phyloP scores from a whole-genome alignment of 2,888 invertebrate species.

The Xestia rhomboidea region DNA sequence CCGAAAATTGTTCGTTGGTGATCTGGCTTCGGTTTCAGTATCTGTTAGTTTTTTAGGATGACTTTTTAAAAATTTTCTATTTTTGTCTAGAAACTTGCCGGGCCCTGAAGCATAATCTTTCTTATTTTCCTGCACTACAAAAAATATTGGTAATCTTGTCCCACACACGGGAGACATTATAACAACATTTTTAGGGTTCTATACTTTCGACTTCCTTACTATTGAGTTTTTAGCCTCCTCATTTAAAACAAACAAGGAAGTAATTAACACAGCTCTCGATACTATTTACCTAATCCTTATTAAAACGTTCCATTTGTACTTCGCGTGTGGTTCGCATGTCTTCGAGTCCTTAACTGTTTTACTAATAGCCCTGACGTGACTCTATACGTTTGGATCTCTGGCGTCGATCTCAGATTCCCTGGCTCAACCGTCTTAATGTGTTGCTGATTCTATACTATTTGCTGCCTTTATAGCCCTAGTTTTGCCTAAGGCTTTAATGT shows the following conservation, averaged over 20 bases:
- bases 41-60: neutral
- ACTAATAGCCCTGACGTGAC: constrained; percentile 87
- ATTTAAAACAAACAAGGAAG: constrained; percentile 10
- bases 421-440: constrained; percentile 77
- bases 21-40: neutral
- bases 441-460: constrained; percentile 81
- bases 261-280: neutral
- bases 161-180: neutral
- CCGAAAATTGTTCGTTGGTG: neutral
- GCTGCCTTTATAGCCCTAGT: constrained; percentile 71
- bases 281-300: constrained; percentile 21
- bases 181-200: neutral
- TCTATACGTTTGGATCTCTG: constrained; percentile 81
- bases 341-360: constrained; percentile 79
- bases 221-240: neutral
- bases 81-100: neutral
- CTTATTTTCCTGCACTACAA: neutral
- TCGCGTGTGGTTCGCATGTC: constrained; percentile 79
- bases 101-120: too few relatives aligned
- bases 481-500: constrained; percentile 68
- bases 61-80: neutral
- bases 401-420: constrained; percentile 78
- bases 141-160: neutral
- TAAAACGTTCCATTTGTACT: constrained; percentile 40
- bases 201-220: neutral